These are phyloP conservation scores for Apotomis capreana DNA, from an alignment of 2,888 invertebrate species.

Conservation along the genomic window DNA sequence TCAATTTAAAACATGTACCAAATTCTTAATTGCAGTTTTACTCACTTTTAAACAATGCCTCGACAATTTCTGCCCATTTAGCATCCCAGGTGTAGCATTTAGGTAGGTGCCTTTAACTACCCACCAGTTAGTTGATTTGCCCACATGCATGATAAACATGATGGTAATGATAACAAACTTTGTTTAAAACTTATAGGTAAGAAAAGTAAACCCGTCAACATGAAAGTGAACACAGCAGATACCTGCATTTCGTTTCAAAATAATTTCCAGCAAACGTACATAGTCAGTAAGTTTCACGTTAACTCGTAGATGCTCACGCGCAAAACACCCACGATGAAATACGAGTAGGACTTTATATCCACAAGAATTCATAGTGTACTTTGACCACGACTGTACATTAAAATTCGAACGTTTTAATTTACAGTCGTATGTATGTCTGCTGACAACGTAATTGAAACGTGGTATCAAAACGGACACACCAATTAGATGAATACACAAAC, in stretches of 20 bases:
- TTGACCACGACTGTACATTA: too few relatives aligned
- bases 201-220: not conserved
- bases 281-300: not conserved
- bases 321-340: too few relatives aligned
- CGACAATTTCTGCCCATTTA: too few relatives aligned
- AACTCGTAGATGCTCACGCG: too few relatives aligned
- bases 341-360: not conserved
- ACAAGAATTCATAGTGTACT: too few relatives aligned
- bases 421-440: too few relatives aligned
- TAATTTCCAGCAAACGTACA: not conserved
- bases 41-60: too few relatives aligned
- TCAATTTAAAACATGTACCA: too few relatives aligned
- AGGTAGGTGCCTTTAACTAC: not conserved
- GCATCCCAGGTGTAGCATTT: too few relatives aligned
- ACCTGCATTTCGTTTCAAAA: not conserved
- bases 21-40: too few relatives aligned
- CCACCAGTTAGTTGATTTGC: not conserved
- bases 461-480: slow-evolving; percentile 9
- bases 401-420: too few relatives aligned
- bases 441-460: slow-evolving; percentile 5
- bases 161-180: not conserved
- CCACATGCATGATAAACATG: not conserved
- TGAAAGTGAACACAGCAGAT: not conserved
- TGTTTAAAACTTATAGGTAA: not conserved
- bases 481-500: slow-evolving; percentile 40